A percentile compares a stretch with the other conserved stretches of the same genome.
phyloP scores from a whole-genome alignment of 1,140 invertebrate species.

The Aphidius gifuensis region DNA sequence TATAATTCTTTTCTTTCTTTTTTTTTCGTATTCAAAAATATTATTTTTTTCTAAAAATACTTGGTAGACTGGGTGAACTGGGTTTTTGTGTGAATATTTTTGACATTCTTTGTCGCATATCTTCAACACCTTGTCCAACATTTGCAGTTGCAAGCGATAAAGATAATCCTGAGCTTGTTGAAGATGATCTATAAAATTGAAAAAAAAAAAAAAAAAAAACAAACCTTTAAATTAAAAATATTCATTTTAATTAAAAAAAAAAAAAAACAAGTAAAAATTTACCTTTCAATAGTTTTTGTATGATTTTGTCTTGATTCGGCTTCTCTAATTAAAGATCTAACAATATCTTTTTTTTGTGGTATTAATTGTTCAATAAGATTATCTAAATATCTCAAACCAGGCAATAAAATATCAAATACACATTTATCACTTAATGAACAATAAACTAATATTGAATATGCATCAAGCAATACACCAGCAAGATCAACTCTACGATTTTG shows the following conservation, averaged over 20 bases:
- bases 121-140: slow-evolving; percentile 61
- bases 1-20: neutral
- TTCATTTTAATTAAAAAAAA: neutral
- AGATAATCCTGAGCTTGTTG: slow-evolving; percentile 43
- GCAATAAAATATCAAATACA: slow-evolving; percentile 49
- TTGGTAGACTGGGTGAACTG: slow-evolving; percentile 46
- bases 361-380: slow-evolving; percentile 51
- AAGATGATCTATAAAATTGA: slow-evolving; percentile 37
- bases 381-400: slow-evolving; percentile 58
- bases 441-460: slow-evolving; percentile 66
- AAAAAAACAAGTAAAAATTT: slow-evolving; percentile 8
- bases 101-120: slow-evolving; percentile 60
- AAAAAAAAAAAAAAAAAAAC: neutral
- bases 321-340: slow-evolving; percentile 56
- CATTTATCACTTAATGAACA: slow-evolving; percentile 58
- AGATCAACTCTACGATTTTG: slow-evolving; percentile 61
- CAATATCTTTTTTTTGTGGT: slow-evolving; percentile 53
- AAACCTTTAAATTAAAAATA: slow-evolving; percentile 5
- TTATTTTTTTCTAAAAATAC: slow-evolving; percentile 55
- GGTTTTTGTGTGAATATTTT: slow-evolving; percentile 61
- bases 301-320: slow-evolving; percentile 52
- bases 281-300: slow-evolving; percentile 50
- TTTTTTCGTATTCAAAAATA: neutral
- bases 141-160: slow-evolving; percentile 51
- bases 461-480: slow-evolving; percentile 62